These are phyloP conservation scores for Orycteropus afer DNA, from an alignment of 2,113 vertebrate species.

Conservation along the genomic window DNA sequence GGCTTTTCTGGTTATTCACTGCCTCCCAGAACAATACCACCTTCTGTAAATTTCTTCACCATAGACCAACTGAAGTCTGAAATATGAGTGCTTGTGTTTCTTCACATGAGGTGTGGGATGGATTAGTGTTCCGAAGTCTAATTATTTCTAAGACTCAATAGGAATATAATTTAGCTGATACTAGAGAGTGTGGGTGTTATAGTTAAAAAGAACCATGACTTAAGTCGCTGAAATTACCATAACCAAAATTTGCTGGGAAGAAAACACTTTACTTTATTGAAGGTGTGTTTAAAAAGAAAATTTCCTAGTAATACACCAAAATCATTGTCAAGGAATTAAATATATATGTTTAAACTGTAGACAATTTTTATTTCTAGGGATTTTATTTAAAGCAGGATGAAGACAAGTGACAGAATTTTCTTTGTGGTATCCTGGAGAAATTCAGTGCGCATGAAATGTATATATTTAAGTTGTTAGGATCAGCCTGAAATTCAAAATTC, in stretches of 20 bases:
- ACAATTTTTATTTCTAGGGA: conserved; percentile 58
- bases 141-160: neutral
- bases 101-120: neutral
- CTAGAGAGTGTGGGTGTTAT: neutral
- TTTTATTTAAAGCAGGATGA: conserved; percentile 70
- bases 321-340: too few relatives aligned
- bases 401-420: conserved; percentile 74
- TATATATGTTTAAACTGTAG: neutral
- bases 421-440: conserved; percentile 68
- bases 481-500: conserved; percentile 75
- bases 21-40: conserved; percentile 59
- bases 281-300: conserved; percentile 1
- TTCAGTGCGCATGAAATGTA: conserved; percentile 35
- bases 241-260: conserved; percentile 12
- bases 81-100: conserved; percentile 27
- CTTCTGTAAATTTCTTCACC: conserved; percentile 68
- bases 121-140: neutral
- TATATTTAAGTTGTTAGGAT: conserved; percentile 68
- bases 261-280: neutral
- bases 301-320: neutral
- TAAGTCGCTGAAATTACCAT: conserved; percentile 23
- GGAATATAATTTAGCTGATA: conserved; percentile 50
- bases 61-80: conserved; percentile 52
- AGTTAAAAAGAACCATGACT: conserved; percentile 30
- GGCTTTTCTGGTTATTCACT: conserved; percentile 69